phyloP scores from a whole-genome alignment of 1,140 invertebrate genomes.

The Dendroctonus ponderosae region DNA sequence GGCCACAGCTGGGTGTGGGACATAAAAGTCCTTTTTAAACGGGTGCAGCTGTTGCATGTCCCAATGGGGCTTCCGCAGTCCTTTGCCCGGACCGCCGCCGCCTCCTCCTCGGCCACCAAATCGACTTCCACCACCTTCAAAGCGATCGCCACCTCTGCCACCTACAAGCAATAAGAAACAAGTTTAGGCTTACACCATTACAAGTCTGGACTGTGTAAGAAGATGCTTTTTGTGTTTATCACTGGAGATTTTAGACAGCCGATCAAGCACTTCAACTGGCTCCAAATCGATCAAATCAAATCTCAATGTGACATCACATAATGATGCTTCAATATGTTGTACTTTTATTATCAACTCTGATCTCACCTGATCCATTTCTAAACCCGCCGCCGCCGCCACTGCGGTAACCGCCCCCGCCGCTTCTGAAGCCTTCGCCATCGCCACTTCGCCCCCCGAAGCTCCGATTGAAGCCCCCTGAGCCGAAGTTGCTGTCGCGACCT shows the following conservation, averaged over 20 bases:
- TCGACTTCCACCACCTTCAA: slow-evolving; percentile 72
- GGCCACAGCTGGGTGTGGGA: slow-evolving; percentile 73
- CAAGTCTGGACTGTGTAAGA: background rate
- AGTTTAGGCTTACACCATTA: background rate
- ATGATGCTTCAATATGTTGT: background rate
- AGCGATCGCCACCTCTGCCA: slow-evolving; percentile 16
- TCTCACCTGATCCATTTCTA: slow-evolving; percentile 43
- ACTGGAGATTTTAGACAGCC: background rate
- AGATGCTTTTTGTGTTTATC: background rate
- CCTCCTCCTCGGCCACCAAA: slow-evolving; percentile 16
- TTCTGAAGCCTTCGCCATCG: slow-evolving; percentile 35
- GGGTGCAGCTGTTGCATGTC: slow-evolving; percentile 72
- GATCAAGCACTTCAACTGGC: background rate
- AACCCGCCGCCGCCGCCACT: slow-evolving; percentile 21
- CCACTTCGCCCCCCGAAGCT: slow-evolving; percentile 28
- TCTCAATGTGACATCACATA: background rate
- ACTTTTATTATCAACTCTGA: slow-evolving; percentile 72
- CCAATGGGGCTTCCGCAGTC: slow-evolving; percentile 72
- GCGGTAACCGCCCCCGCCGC: slow-evolving; percentile 51
- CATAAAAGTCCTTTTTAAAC: slow-evolving; percentile 95
- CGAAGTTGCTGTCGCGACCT: slow-evolving; percentile 16
- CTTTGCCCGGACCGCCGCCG: slow-evolving; percentile 10
- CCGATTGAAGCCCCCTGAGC: slow-evolving; percentile 14
- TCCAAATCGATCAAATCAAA: background rate
- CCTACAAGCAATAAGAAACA: slow-evolving; percentile 7